Base-by-base conservation (phyloP, 1,140 invertebrate species). In the Eubasilissa regina region DNA sequence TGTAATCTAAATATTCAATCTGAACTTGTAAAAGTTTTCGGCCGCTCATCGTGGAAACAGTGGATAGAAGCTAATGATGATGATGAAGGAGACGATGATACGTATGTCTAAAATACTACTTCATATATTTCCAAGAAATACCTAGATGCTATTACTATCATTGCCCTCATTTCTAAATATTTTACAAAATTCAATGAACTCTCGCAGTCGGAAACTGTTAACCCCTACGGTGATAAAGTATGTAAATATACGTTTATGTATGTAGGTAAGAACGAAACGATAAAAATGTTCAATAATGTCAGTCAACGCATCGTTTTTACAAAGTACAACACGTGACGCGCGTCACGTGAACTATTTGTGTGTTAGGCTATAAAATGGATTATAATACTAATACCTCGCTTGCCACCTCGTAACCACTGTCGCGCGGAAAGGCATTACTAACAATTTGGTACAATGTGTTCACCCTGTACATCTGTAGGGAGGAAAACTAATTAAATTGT, bases 341-440 rank as follows among this genome's bases (percentile, higher is more conserved):
- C 25, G 51, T 15, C 70, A 55, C 45, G 21, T 35, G 12, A 73
- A 73, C 48, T 56, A 73, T 73, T 73, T 73, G 25, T 73, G 70
- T 53, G n/a, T 73, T 13, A 3, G 0, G 19, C 70, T 25, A 44
- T 73, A 56, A 73, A 73, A 35, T 9, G 53, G 70, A 73, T 73
- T 73, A 73, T 35, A 0, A 35, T 48, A 35, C 53, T 35, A 53
- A 55, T 73, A 10, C 53, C 35, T 25, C 70, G 15, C 19, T 25
- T 55, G 60, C 35, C 60, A 64, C 60, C 60, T 64, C 60, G 60
- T 64, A 64, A 64, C 19, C 60, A 64, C 19, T 21, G 60, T 8
- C 1, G 21, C 35, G 25, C 12, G 35, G 60, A 64, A n/a, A 12
- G 12, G 35, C 8, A 15, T 4, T 13, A 12, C 13, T 10, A 43